Base-by-base conservation (phyloP, 2,888 invertebrate genomes). In the Andrena praecox region DNA sequence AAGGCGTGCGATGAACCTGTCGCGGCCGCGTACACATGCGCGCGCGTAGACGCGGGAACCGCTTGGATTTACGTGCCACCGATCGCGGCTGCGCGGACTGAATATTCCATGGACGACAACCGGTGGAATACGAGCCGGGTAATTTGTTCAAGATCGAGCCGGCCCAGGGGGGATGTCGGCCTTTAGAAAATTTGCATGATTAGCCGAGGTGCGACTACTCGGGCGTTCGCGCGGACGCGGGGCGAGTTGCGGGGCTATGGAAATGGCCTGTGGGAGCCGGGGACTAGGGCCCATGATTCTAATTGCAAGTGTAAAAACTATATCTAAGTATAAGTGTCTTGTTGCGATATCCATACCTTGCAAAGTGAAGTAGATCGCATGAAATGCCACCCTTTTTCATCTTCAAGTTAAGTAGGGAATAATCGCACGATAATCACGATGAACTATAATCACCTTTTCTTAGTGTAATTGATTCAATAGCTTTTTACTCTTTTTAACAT, bases 141-240 rank as follows among this genome's bases (percentile, higher is more conserved):
- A 82, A 80, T 87, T 84, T 87, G 78, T 87, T 75, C 64, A 69
- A 50, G 79, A 62, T 74, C 81, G 27, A 16, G 73, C 62, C 56
- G 42, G 42, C 62, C 59, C 54, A 12, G 56, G 16, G 52, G 73
- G 31, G 74, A 85, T 56, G 24, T 33, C 54, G 80, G 69, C 63
- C 52, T 80, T 79, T 78, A 60, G 71, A 75, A 77, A 80, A 87
- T 87, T 87, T 87, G 81, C 87, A 87, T 87, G 88, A 88, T 87
- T 88, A 84, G 88, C 66, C 70, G 78, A 35, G 67, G 31, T 68
- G 29, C 64, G 60, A 33, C 27, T 67, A 56, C 66, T 16, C 20
- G 33, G 31, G 42, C 67, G 10, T 10, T 35, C 35, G 12, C 24
- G 31, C 2, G 42, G 31, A 64, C 54, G 27, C 16, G 74, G 48